Percentiles rank a stretch among this genome's conserved stretches.
Evolutionary conservation across 2,888 invertebrate species (phyloP).

Genomic region (Pardosa pseudoannulata): DNA sequence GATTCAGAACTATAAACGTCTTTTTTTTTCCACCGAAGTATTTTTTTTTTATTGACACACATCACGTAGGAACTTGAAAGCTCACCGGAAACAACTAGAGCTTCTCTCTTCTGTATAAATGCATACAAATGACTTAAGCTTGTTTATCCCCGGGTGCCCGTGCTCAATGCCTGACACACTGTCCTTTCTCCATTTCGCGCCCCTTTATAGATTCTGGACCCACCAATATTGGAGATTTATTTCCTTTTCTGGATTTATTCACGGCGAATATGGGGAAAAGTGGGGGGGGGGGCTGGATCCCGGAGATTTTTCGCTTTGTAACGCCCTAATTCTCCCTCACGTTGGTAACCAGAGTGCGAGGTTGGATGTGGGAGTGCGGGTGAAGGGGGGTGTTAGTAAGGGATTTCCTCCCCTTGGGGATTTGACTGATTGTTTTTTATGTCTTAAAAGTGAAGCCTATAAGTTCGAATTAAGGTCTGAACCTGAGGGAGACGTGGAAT

Average conservation of each 20-base stretch:
- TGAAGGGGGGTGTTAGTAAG: neutral
- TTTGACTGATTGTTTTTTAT: conserved; percentile 11
- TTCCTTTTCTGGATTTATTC: neutral
- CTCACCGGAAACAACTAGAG: neutral
- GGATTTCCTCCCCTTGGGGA: neutral
- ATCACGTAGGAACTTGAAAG: neutral
- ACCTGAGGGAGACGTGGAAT: neutral
- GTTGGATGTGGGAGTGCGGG: no score
- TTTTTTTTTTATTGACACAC: neutral
- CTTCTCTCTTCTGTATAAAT: conserved; percentile 12
- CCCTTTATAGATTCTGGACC: neutral
- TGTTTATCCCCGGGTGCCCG: neutral
- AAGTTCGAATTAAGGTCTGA: neutral
- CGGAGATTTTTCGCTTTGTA: conserved; percentile 17
- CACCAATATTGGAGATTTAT: conserved; percentile 14
- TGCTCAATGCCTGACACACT: neutral
- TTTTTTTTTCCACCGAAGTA: neutral
- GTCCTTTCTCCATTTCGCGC: neutral
- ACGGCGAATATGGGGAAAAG: neutral
- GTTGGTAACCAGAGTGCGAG: neutral
- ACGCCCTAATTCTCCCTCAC: conserved; percentile 7
- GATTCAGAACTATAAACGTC: neutral
- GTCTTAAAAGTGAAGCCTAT: conserved; percentile 4
- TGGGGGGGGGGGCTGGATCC: neutral
- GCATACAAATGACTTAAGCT: conserved; percentile 13